These are phyloP conservation scores for Drosophila burlai DNA, from an alignment of 1,140 invertebrate species.

Conservation along the genomic window DNA sequence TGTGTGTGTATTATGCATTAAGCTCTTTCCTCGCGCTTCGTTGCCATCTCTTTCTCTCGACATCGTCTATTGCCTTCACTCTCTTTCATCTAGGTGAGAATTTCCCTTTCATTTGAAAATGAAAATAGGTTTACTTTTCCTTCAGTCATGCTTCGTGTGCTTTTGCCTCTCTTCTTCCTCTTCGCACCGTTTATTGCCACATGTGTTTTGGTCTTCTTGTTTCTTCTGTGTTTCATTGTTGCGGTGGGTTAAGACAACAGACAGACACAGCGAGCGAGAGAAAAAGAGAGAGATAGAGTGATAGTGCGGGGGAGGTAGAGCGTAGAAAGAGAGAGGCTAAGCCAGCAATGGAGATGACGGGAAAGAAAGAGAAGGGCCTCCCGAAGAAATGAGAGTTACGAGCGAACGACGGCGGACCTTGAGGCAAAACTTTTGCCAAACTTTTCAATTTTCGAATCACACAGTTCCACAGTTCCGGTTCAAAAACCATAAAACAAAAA, in stretches of 20 bases:
- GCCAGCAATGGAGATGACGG: background rate
- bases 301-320: slow-evolving; percentile 14
- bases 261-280: slow-evolving; percentile 12
- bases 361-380: slow-evolving; percentile 15
- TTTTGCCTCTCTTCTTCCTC: slow-evolving; percentile 10
- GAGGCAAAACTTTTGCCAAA: slow-evolving; percentile 19
- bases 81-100: slow-evolving; percentile 79
- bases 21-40: slow-evolving; percentile 19
- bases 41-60: slow-evolving; percentile 4
- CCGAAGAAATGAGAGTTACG: slow-evolving; percentile 15
- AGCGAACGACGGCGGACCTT: slow-evolving; percentile 11
- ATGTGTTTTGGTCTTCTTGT: slow-evolving; percentile 36
- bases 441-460: slow-evolving; percentile 16
- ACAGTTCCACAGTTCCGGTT: slow-evolving; percentile 29
- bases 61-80: slow-evolving; percentile 15
- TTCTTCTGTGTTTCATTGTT: slow-evolving; percentile 40
- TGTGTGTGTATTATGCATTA: slow-evolving; percentile 40
- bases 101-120: slow-evolving; percentile 85
- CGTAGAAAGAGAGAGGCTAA: background rate
- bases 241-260: slow-evolving; percentile 47
- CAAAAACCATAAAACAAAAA: background rate
- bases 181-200: slow-evolving; percentile 17
- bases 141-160: slow-evolving; percentile 47
- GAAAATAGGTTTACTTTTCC: slow-evolving; percentile 84
- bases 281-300: background rate